These are phyloP conservation scores for Cheilosia soror DNA, from an alignment of 2,888 invertebrate genomes.

Conservation along the genomic window DNA sequence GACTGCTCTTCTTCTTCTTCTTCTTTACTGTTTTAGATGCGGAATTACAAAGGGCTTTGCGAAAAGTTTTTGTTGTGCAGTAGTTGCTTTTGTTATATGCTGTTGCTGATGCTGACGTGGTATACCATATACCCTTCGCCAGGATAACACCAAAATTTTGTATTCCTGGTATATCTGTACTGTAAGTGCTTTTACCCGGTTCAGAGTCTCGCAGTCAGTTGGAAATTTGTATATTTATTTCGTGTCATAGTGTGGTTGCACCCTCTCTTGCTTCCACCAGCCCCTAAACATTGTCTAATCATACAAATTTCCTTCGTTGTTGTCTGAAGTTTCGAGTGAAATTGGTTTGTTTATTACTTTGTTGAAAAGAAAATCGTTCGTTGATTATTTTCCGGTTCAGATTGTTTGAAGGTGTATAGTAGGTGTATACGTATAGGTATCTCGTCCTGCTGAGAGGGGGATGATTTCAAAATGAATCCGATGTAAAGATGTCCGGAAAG, in stretches of 20 bases:
- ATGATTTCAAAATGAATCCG: slow-evolving; percentile 54
- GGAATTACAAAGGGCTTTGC: slow-evolving; percentile 67
- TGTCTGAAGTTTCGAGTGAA: slow-evolving; percentile 59
- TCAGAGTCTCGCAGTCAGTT: slow-evolving; percentile 41
- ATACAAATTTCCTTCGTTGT: slow-evolving; percentile 65
- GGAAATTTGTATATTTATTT: slow-evolving; percentile 57
- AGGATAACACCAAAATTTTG: slow-evolving; percentile 52
- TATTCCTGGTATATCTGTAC: slow-evolving; percentile 33
- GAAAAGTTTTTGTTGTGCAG: slow-evolving; percentile 62
- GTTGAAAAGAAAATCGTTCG: slow-evolving; percentile 73
- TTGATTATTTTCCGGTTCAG: slow-evolving; percentile 74
- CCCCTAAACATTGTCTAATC: slow-evolving; percentile 61
- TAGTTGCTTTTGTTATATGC: slow-evolving; percentile 33
- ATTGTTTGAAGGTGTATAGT: slow-evolving; percentile 59
- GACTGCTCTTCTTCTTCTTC: slow-evolving; percentile 37
- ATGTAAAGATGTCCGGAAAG: slow-evolving; percentile 34
- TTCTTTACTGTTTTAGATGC: slow-evolving; percentile 43
- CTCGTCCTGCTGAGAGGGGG: background rate
- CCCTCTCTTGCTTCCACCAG: background rate
- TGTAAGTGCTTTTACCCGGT: slow-evolving; percentile 63
- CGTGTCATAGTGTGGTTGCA: slow-evolving; percentile 50
- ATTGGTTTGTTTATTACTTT: slow-evolving; percentile 74
- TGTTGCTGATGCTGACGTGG: slow-evolving; percentile 16
- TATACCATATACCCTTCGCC: slow-evolving; percentile 4
- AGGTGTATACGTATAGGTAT: background rate